These are phyloP conservation scores for Mesorhabditis spiculigera DNA, from an alignment of 2,888 invertebrate genomes.

Conservation along the genomic window DNA sequence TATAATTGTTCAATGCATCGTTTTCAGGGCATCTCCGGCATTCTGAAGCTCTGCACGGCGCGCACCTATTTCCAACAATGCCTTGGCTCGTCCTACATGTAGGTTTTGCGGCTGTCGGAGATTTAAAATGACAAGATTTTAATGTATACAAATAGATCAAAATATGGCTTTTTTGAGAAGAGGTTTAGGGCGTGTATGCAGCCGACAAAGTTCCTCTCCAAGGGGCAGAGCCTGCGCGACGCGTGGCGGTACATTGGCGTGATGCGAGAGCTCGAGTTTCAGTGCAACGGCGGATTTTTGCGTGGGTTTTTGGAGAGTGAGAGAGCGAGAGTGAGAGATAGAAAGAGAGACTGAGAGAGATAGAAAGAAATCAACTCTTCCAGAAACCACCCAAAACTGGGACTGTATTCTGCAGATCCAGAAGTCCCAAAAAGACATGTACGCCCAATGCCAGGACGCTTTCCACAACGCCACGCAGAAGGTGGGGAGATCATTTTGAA, in stretches of 20 bases:
- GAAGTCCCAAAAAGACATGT: not conserved
- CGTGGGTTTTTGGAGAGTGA: not conserved
- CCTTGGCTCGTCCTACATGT: not conserved
- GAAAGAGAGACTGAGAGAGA: too few species aligned
- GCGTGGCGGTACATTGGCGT: not conserved
- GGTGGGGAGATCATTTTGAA: not conserved
- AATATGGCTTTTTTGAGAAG: not conserved
- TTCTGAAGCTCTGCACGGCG: slow-evolving; percentile 1
- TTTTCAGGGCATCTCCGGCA: slow-evolving; percentile 5
- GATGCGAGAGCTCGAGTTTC: slow-evolving; percentile 6
- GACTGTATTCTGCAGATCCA: not conserved
- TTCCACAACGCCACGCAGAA: not conserved
- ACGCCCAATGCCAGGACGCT: not conserved
- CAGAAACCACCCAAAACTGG: not conserved
- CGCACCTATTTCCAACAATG: not conserved
- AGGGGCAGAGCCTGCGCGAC: not conserved
- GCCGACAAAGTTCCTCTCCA: not conserved
- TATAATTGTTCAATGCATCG: not conserved
- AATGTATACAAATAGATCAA: too few species aligned
- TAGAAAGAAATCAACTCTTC: not conserved
- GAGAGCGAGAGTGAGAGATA: too few species aligned
- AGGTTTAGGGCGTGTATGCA: not conserved
- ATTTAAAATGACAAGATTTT: too few species aligned
- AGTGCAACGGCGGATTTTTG: slow-evolving; percentile 7
- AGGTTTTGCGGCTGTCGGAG: not conserved